A percentile compares a stretch with the other conserved stretches of the same genome.
Evolutionary conservation across 2,113 vertebrate genomes (phyloP).

Genomic region (Bostrychus sinensis): DNA sequence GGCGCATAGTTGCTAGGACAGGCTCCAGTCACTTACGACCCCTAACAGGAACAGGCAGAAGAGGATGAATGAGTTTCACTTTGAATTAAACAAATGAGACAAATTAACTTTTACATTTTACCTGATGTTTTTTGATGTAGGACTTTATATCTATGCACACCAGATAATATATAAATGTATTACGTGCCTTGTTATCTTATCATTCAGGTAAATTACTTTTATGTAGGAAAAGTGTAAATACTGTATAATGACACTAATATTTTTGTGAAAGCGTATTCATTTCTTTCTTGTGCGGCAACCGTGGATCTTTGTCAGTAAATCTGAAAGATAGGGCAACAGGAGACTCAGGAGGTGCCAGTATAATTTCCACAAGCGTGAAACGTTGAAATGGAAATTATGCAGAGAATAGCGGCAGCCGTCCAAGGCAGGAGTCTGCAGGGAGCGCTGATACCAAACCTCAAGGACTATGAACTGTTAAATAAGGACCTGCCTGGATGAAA

Average conservation of each 20-base stretch:
- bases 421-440: conserved; percentile 26
- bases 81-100: neutral
- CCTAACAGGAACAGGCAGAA: too few relatives aligned
- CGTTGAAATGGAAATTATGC: conserved; percentile 26
- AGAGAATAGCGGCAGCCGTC: conserved; percentile 3
- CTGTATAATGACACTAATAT: conserved; percentile 53
- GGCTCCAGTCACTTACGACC: too few relatives aligned
- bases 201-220: conserved; percentile 48
- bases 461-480: conserved; percentile 32
- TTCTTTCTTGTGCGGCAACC: neutral
- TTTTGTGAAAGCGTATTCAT: neutral
- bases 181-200: conserved; percentile 31
- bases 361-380: conserved; percentile 22
- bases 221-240: conserved; percentile 29
- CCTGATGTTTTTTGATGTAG: neutral
- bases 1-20: too few relatives aligned
- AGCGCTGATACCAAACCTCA: conserved; percentile 30
- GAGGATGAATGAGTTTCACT: too few relatives aligned
- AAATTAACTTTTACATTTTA: neutral
- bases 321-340: neutral
- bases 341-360: conserved; percentile 8
- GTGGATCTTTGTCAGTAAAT: neutral
- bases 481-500: conserved; percentile 27
- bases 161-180: conserved; percentile 50
- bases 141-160: conserved; percentile 80